These are phyloP conservation scores for Stenoptilia bipunctidactyla DNA, from an alignment of 2,888 invertebrate genomes.

Conservation along the genomic window DNA sequence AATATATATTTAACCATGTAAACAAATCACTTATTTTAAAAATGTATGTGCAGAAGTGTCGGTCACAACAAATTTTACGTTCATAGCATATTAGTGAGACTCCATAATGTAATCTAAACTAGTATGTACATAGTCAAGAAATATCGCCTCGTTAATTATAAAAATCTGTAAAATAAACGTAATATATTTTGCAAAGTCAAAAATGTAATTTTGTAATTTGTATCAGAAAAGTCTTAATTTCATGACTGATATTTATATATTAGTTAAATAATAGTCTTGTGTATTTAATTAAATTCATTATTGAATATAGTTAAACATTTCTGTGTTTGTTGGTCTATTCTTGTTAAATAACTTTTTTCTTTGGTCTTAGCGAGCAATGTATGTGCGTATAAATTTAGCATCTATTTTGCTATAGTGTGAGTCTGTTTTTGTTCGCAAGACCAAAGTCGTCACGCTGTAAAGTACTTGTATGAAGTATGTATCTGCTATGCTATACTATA, in stretches of 20 bases:
- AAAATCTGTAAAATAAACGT: conserved; percentile 16
- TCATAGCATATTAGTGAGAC: neutral
- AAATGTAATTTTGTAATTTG: conserved; percentile 30
- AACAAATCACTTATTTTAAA: too few relatives aligned
- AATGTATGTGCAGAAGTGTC: too few relatives aligned
- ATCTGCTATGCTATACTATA: conserved; percentile 46
- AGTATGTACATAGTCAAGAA: neutral
- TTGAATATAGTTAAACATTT: neutral
- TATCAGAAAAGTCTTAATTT: conserved; percentile 1
- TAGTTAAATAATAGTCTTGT: neutral
- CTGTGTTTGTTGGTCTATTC: conserved; percentile 10
- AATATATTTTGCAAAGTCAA: conserved; percentile 25
- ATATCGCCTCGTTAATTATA: neutral
- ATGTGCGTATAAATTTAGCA: conserved; percentile 1
- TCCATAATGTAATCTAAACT: conserved; percentile 5
- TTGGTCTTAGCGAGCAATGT: conserved; percentile 20
- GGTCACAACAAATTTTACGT: neutral
- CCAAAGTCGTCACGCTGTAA: neutral
- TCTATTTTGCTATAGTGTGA: conserved; percentile 16
- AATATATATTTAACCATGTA: too few relatives aligned
- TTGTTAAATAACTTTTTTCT: conserved; percentile 8
- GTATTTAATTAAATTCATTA: neutral
- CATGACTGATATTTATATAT: conserved; percentile 4
- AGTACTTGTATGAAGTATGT: too few relatives aligned
- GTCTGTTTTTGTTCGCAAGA: conserved; percentile 14